Evolutionary conservation across 2,888 invertebrate species (phyloP), one percentile per base, ranked within the genome.

Genomic region (Stomorhina lunata): DNA sequence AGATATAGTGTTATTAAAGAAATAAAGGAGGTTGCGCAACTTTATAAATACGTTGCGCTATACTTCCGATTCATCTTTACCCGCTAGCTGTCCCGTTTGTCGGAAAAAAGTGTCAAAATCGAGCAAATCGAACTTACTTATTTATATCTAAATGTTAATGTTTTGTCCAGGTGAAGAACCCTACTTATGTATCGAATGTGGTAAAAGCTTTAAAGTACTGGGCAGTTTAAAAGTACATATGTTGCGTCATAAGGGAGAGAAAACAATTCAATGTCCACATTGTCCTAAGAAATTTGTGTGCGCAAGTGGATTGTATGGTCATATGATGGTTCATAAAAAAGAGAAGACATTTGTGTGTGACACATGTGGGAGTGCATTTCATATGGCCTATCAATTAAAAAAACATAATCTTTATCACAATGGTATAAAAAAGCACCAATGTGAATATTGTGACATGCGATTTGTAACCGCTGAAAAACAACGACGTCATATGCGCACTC

Each of bases 211-310:
- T 37, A 68, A 61, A 50, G 48, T 57, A n/a, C 15, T 27, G 0
- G 34, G 77, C 15, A 50, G 72, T 29, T 65, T 80, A 48, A 68
- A 65, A 57, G 63, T 57, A 10, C 83, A 83, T 20, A 83, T 80
- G 83, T 48, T 73, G 17, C 76, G 80, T 0, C 82, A 79, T 9
- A 75, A 61, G 32, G 82, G 82, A 1, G 79, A 76, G 1, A 79
- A 79, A 66, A 82, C 22, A n/a, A 20, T 71, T 6, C 71, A 79
- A 48, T 82, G 82, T 12, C 32, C 34, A 2, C 75, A 82, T 17
- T 82, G 82, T 34, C 82, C 82, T 2, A 79, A 76, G 29, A 79
- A 76, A 10, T 82, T 82, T 79, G 79, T 82, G 1, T 75, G 75
- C 27, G 34, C 71, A 29, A 82, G 82, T 43, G 82, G 82, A 9